phyloP scores from a whole-genome alignment of 2,888 invertebrate species.

The Synergus umbraculus region DNA sequence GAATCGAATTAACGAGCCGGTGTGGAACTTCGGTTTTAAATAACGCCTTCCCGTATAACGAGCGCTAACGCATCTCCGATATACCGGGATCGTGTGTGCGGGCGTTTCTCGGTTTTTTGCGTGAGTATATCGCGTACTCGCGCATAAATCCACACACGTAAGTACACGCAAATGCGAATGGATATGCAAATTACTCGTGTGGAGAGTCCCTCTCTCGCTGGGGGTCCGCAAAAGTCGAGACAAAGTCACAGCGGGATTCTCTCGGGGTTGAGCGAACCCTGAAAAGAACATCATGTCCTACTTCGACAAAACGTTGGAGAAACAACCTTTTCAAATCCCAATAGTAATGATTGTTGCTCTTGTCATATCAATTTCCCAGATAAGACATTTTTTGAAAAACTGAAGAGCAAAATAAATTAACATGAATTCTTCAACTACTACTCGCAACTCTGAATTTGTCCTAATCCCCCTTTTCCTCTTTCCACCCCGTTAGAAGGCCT shows the following conservation, averaged over 20 bases:
- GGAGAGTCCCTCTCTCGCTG: conserved; percentile 59
- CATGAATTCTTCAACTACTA: conserved; percentile 11
- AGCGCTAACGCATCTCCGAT: conserved; percentile 34
- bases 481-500: conserved; percentile 45
- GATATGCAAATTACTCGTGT: conserved; percentile 67
- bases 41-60: conserved; percentile 27
- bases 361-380: neutral
- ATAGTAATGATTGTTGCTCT: neutral
- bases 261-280: conserved; percentile 26
- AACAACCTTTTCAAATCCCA: neutral
- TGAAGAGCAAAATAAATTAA: conserved; percentile 23
- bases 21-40: conserved; percentile 30
- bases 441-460: conserved; percentile 37
- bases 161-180: conserved; percentile 61
- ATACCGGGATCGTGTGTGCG: conserved; percentile 26
- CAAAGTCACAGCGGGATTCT: conserved; percentile 74
- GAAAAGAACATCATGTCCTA: conserved; percentile 30
- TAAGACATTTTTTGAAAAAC: neutral
- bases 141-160: conserved; percentile 50
- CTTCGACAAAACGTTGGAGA: conserved; percentile 31
- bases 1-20: conserved; percentile 21
- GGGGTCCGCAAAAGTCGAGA: conserved; percentile 68
- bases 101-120: conserved; percentile 28
- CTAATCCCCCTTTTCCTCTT: conserved; percentile 54
- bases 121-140: conserved; percentile 40